A percentile compares a stretch with the other conserved stretches of the same genome.
phyloP scores from a whole-genome alignment of 2,113 vertebrate species.

The Hyperopisus bebe region DNA sequence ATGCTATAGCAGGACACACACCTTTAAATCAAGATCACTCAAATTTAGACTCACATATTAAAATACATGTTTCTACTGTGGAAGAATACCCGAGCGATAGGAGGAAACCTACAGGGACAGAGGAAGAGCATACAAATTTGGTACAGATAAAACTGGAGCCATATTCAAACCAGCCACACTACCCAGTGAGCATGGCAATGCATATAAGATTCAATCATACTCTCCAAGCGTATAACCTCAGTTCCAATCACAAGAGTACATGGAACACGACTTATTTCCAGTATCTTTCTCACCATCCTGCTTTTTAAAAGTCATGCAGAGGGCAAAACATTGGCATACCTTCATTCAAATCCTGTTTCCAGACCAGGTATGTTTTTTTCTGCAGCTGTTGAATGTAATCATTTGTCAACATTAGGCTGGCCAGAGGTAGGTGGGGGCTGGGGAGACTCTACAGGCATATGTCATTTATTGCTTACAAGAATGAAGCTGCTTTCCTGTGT shows the following conservation, averaged over 20 bases:
- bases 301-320: slow-evolving; percentile 34
- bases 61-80: neutral
- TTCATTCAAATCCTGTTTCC: slow-evolving; percentile 51
- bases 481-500: slow-evolving; percentile 27
- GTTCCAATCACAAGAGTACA: neutral
- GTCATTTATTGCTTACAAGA: neutral
- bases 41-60: neutral
- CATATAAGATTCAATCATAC: neutral
- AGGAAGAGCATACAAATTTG: neutral
- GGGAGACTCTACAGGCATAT: neutral
- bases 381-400: slow-evolving; percentile 54
- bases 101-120: neutral
- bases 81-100: neutral
- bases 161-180: neutral
- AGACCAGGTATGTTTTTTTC: slow-evolving; percentile 41
- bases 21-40: neutral
- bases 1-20: neutral
- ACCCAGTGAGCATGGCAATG: neutral
- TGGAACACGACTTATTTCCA: neutral
- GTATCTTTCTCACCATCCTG: neutral
- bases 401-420: slow-evolving; percentile 40
- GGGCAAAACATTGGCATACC: slow-evolving; percentile 49
- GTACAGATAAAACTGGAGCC: neutral
- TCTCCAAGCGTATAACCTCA: neutral
- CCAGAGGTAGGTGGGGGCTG: neutral